Base-by-base conservation (phyloP, 2,888 invertebrate genomes). In the Deilephila elpenor region DNA sequence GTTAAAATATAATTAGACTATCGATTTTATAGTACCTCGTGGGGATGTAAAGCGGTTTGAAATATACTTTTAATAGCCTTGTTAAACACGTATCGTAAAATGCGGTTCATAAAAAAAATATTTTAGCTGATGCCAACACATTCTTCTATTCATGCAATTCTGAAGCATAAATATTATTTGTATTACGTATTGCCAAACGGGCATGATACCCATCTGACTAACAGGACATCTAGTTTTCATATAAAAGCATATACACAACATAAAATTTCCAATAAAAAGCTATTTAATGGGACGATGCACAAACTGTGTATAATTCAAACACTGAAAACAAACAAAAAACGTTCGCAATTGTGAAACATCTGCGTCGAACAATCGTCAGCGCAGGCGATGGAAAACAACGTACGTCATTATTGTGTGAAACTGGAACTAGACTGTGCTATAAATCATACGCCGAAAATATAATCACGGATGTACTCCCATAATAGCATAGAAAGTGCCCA, bases 281-380 rank as follows among this genome's bases (percentile, higher is more conserved):
- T 37, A 62, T 37, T 62, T 37, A 7, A 19, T 34, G n/a, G 56
- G n/a, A n/a, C 32, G 11, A n/a, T 19, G n/a, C 62, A n/a, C n/a
- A 62, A 19, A 62, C 8, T 51, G 11, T 44, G 51, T 51, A 14
- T 8, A 67, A 17, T 25, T 25, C 25, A 17, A 51, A 25, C 44
- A 44, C 32, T 44, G 64, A 44, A 44, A 64, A 67, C 44, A 64
- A n/a, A 64, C 64, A 67, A 25, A 67, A 20, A 14, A 67, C 17
- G 67, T 51, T 67, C 44, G 67, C 19, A 67, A 51, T 17, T 29
- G 14, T 25, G 67, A 51, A 67, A 67, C 67, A 67, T 67, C 51
- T 67, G 67, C 44, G 51, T 25, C 44, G 5, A 67, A 1, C 14
- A 20, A 25, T 62, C 25, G 51, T 67, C 20, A 44, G n/a, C 7